Evolutionary conservation across 2,888 invertebrate genomes (phyloP), one percentile per base, ranked within the genome.

Genomic region (Acrobeloides nanus): DNA sequence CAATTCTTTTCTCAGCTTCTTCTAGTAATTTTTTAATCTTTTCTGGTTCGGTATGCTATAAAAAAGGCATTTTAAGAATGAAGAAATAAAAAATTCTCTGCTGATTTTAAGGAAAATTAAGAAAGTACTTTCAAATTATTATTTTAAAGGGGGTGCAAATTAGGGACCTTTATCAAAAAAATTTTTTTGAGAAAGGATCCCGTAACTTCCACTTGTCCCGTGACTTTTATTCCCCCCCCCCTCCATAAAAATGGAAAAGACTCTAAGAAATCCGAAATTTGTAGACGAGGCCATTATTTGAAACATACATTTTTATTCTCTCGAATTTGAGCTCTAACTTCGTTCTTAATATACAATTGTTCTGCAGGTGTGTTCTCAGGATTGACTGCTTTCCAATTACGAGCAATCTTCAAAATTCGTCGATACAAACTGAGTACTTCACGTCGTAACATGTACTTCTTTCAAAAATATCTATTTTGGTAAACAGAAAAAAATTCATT

Each of bases 1-100:
- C 57, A 18, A 68, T 42, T 3, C 68, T 54, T 39, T 61, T 55
- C 34, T 68, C 59, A 4, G 56, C 59, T 20, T 57, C 52, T 17
- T 48, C 48, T 17, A 67, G 50, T 37, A 68, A 48, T 24, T 62
- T 55, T 4, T 49, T 41, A 33, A 68, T 61, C 33, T 57, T 50
- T 10, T 45, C 44, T 7, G 57, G 54, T 37, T 68, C 63, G 3
- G 40, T 47, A 18, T 54, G 42, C 64, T 66, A 18, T 27, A 58
- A 17, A 37, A 18, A 34, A 29, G n/a, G n/a, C n/a, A n/a, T n/a
- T n/a, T n/a, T n/a, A n/a, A n/a, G n/a, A n/a, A n/a, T n/a, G n/a
- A n/a, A n/a, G n/a, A 24, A 12, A 17, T 17, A n/a, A 38, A 44
- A 44, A 17, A 44, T 44, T 8, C 43, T 6, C 20, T 7, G 15